Evolutionary conservation across 2,888 invertebrate species (phyloP).

Genomic region (Charanyca ferruginea): DNA sequence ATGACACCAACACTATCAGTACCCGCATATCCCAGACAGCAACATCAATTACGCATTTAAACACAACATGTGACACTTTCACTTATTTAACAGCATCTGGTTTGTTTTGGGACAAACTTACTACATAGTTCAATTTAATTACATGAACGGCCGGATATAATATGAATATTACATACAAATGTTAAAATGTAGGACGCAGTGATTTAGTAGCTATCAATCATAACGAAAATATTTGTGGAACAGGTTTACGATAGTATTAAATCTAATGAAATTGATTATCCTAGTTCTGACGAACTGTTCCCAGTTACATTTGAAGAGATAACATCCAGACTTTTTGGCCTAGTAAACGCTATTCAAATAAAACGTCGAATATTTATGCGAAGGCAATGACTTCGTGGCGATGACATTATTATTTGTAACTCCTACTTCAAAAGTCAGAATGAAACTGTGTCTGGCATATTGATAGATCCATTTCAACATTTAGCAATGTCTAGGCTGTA

Average conservation of each 20-base stretch:
- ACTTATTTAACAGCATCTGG: constrained; percentile 49
- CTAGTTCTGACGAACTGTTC: constrained; percentile 5
- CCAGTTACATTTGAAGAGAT: background rate
- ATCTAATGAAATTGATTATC: constrained; percentile 8
- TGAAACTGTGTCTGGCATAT: constrained; percentile 20
- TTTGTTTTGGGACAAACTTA: constrained; percentile 37
- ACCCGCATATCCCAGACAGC: constrained; percentile 57
- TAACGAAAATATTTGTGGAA: constrained; percentile 16
- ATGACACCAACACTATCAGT: constrained; percentile 22
- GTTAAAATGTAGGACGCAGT: constrained; percentile 33
- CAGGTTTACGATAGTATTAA: constrained; percentile 30
- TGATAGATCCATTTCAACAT: constrained; percentile 22
- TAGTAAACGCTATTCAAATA: background rate
- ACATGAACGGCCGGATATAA: constrained; percentile 32
- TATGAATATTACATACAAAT: constrained; percentile 44
- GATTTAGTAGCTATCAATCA: constrained; percentile 40
- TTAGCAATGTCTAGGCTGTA: constrained; percentile 28
- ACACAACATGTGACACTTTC: constrained; percentile 59
- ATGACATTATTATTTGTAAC: too few species aligned
- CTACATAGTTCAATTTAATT: constrained; percentile 38
- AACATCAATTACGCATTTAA: constrained; percentile 58
- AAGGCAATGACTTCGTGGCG: too few species aligned
- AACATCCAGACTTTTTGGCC: background rate
- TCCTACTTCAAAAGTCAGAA: constrained; percentile 6
- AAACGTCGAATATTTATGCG: background rate